These are phyloP conservation scores for Drosophila rhopaloa DNA, from an alignment of 1,140 invertebrate species.

Conservation along the genomic window DNA sequence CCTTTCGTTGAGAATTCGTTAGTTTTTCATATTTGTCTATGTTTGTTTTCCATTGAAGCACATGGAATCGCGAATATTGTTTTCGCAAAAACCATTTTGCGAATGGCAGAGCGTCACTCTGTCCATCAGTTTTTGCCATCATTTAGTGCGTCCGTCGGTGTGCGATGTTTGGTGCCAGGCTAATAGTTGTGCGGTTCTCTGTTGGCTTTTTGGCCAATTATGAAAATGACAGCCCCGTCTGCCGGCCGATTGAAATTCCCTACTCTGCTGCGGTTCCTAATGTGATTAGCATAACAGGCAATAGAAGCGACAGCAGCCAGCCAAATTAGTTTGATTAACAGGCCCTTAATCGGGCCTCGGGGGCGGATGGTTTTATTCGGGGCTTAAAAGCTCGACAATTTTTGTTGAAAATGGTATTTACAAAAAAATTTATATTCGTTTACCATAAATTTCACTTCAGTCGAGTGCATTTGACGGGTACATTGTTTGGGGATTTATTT, in stretches of 20 bases:
- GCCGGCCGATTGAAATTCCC: conserved; percentile 10
- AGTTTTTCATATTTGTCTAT: background rate
- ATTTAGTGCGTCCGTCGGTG: conserved; percentile 29
- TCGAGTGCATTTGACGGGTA: conserved; percentile 43
- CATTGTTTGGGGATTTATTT: conserved; percentile 50
- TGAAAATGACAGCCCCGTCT: conserved; percentile 70
- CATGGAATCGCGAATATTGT: conserved; percentile 1
- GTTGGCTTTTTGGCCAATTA: conserved; percentile 78
- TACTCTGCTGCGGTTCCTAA: conserved; percentile 34
- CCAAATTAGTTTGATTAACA: conserved; percentile 60
- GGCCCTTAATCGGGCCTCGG: conserved; percentile 28
- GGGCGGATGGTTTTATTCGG: conserved; percentile 4
- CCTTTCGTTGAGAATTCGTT: too few species aligned
- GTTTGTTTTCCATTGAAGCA: background rate
- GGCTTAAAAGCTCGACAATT: conserved; percentile 28
- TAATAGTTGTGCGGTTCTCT: conserved; percentile 74
- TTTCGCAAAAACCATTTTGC: conserved; percentile 17
- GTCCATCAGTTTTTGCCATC: conserved; percentile 37
- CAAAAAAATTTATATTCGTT: conserved; percentile 44
- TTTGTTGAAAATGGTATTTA: conserved; percentile 23
- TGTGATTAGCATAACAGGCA: conserved; percentile 57
- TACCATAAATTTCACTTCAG: conserved; percentile 62
- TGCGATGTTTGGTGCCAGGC: conserved; percentile 45
- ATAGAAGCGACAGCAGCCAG: conserved; percentile 34
- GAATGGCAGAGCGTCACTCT: conserved; percentile 14